Conservation (phyloP, 2,113 vertebrate species). For the Xenopus borealis region DNA sequence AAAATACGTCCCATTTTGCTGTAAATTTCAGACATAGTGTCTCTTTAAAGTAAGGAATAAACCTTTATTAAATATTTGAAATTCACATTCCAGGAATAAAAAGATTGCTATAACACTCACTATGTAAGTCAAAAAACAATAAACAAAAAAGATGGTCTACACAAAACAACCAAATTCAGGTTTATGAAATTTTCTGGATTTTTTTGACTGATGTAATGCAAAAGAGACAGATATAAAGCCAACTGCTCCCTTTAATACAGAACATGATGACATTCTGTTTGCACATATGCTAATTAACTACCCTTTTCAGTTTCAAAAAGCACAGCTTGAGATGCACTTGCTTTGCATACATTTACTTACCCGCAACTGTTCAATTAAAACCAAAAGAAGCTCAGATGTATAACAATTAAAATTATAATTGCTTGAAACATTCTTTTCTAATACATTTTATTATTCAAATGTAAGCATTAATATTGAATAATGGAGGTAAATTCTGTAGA, state of each 20-base stretch:
- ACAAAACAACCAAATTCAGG: slow-evolving; percentile 29
- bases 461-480: no score
- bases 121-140: slow-evolving; percentile 12
- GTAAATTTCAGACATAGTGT: no score
- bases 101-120: slow-evolving; percentile 26
- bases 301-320: slow-evolving; percentile 6
- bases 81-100: slow-evolving; percentile 25
- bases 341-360: slow-evolving; percentile 4
- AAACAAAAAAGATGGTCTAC: slow-evolving; percentile 16
- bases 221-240: slow-evolving; percentile 27
- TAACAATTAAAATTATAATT: neutral
- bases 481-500: no score
- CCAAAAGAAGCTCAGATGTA: neutral
- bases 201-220: slow-evolving; percentile 13
- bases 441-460: no score
- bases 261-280: slow-evolving; percentile 33
- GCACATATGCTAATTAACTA: slow-evolving; percentile 33
- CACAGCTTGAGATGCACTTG: neutral
- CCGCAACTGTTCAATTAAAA: neutral
- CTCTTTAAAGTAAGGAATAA: neutral
- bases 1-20: no score
- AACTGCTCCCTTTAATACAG: slow-evolving; percentile 17
- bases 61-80: slow-evolving; percentile 15
- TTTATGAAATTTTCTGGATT: slow-evolving; percentile 28
- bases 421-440: no score